Conservation (phyloP, 2,797 vertebrate genomes). For the Potorous gilbertii region DNA sequence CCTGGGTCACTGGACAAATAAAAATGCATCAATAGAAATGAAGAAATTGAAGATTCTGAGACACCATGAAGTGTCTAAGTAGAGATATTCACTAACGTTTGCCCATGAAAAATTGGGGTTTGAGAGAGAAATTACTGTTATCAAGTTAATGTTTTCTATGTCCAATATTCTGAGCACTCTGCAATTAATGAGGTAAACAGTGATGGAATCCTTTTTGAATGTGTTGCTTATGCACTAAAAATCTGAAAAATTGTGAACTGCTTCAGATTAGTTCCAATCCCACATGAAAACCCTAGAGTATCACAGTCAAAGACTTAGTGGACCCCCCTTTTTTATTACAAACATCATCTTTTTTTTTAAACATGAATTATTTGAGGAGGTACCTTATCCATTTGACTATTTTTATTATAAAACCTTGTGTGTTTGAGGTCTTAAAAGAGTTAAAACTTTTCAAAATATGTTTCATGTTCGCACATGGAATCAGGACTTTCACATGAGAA, state of each 20-base stretch:
- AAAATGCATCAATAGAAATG: background rate
- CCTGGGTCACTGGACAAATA: background rate
- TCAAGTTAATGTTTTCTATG: background rate
- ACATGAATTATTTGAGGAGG: background rate
- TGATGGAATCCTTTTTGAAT: background rate
- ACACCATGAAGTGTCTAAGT: background rate
- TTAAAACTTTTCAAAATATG: background rate
- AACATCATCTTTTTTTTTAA: background rate
- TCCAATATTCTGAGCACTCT: background rate
- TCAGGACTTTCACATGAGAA: background rate
- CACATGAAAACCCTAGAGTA: background rate
- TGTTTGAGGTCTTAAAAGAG: background rate
- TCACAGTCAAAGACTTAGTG: background rate
- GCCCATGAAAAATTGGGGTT: background rate
- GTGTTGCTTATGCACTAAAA: background rate
- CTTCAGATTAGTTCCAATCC: background rate
- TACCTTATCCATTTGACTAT: fast-evolving
- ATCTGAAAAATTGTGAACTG: background rate
- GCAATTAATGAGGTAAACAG: background rate
- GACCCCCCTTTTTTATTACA: background rate
- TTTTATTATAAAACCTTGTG: background rate
- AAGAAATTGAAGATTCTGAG: background rate
- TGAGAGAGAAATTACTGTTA: background rate
- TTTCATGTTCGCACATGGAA: too few relatives aligned
- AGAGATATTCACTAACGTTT: background rate